Base-by-base conservation (phyloP, 2,113 vertebrate genomes). In the Dicrurus megarhynchus region DNA sequence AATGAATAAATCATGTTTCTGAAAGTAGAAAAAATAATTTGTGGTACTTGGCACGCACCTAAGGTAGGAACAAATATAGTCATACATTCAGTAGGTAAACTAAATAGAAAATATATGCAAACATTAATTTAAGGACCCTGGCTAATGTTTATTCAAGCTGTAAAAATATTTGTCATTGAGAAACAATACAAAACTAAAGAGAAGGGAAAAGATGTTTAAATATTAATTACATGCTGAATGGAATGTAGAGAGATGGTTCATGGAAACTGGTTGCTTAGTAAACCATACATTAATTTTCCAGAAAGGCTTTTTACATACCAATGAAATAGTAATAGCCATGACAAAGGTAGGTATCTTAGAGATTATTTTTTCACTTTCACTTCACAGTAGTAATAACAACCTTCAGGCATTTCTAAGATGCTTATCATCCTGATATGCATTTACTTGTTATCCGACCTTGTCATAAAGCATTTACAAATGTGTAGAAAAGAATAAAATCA, bases 81-180 rank as follows among this genome's bases (percentile, higher is more conserved):
- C 67, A 89, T 61, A 50, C 5, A 81, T 79, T 92, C 46, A 42
- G 59, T 75, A 75, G 0, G 0, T 60, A 96, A 87, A 73, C 46
- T 56, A 92, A 94, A 93, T 16, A 89, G 64, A 93, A 94, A 94
- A 93, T 73, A 92, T 61, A 76, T 23, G 47, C 68, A 96, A 93
- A 84, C 41, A 79, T 84, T 95, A 94, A 84, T 92, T 94, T 93
- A 91, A 84, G 65, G 49, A 49, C 26, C 10, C 8, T 82, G n/a
- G 32, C 7, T 96, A 90, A 94, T 81, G 70, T 95, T 93, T 97
- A 87, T 76, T 91, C 64, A 94, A 87, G 74, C 53, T 87, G 44
- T 82, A 87, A 87, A 96, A 96, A 89, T 95, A 96, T 94, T 95
- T 97, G 79, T 68, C 64, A 91, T 96, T 90, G 64, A 91, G 83